A percentile compares a stretch with the other conserved stretches of the same genome.
phyloP scores from a whole-genome alignment of 1,140 invertebrate genomes.

The Dolichoris vasculosae region DNA sequence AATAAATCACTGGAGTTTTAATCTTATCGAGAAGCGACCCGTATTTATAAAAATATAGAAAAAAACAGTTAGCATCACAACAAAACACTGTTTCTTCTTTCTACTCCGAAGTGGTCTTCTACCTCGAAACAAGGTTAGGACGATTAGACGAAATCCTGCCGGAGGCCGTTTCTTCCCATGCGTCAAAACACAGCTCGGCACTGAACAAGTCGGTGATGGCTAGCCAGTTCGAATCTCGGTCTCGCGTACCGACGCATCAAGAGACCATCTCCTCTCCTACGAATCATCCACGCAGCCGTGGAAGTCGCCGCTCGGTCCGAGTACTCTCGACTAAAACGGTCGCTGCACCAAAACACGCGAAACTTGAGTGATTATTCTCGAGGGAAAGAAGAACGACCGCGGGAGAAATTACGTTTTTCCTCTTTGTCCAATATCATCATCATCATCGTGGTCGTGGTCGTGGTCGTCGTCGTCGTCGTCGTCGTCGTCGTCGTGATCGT shows the following conservation, averaged over 20 bases:
- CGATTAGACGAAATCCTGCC: not conserved
- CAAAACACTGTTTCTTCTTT: not conserved
- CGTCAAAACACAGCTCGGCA: not conserved
- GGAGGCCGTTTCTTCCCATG: not conserved
- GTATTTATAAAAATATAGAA: not conserved
- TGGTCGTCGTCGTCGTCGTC: too few species aligned
- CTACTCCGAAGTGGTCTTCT: not conserved
- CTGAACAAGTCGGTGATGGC: too few species aligned
- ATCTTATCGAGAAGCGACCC: not conserved
- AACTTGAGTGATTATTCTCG: slow-evolving; percentile 21
- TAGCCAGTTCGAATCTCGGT: not conserved
- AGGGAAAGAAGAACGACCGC: not conserved
- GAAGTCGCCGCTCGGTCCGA: not conserved
- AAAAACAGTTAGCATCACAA: slow-evolving; percentile 25
- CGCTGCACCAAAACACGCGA: not conserved
- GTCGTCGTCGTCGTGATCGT: not conserved
- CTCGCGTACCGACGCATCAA: not conserved
- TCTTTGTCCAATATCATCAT: not conserved
- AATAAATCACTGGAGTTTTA: not conserved
- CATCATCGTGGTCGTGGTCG: too few species aligned
- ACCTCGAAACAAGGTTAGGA: slow-evolving; percentile 17
- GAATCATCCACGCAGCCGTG: not conserved
- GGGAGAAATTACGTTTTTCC: not conserved
- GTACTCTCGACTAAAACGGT: not conserved
- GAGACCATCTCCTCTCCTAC: slow-evolving; percentile 1